Base-by-base conservation (phyloP, 2,888 invertebrate genomes). In the Agelastica alni region DNA sequence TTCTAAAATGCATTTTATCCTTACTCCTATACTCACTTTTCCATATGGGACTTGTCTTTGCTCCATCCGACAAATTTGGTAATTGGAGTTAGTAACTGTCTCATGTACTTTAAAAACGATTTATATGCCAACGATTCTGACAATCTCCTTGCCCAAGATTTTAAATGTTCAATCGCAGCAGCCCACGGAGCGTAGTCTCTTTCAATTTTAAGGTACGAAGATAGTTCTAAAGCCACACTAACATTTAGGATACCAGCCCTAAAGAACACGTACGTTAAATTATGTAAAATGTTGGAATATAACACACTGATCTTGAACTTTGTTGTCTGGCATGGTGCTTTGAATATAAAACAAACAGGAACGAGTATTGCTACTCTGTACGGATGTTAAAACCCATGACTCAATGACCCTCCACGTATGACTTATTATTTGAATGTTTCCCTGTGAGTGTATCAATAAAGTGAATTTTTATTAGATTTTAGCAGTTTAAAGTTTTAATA, bases 181-280 rank as follows among this genome's bases (percentile, higher is more conserved):
- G 86, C 83, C 93, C 93, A 93, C 0, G 93, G 93, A 0, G 90
- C 88, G 78, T 90, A 92, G 67, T 91, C 89, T 4, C 81, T 79
- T 72, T 90, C 89, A 26, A 85, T 83, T 17, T 80, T 67, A 36
- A 90, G 78, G 74, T 89, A 90, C 56, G 82, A 74, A 4, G 86
- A 83, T 58, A 89, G 70, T 64, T 86, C 81, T 44, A 89, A 74
- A 0, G 88, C 85, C 36, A 85, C 78, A 6, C 82, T 83, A 2
- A 83, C 84, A 68, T 85, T 85, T 47, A 86, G 67, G 42, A 84
- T 75, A 10, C 86, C 86, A 32, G 86, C 85, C 64, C 86, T 84
- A 69, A 43, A 65, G 61, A 7, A n/a, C n/a, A n/a, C n/a, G n/a
- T 4, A 41, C 16, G 32, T 46, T 30, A 17, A 32, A 34, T 28